phyloP scores from a whole-genome alignment of 2,888 invertebrate genomes.

The Aphodius granarius region DNA sequence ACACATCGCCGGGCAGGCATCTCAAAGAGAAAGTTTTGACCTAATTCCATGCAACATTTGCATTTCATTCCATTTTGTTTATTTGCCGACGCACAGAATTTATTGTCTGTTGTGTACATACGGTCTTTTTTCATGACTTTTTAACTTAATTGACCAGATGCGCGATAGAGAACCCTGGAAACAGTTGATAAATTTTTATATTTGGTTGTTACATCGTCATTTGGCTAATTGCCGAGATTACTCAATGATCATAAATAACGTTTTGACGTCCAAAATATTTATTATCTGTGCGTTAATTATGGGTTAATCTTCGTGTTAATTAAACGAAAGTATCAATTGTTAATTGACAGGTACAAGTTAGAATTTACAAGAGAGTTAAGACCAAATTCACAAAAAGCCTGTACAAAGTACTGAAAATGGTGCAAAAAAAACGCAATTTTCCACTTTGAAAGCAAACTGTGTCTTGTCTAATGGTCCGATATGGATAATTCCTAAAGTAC shows the following conservation, averaged over 20 bases:
- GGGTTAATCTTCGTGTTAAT: no score
- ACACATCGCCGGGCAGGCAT: slow-evolving; percentile 6
- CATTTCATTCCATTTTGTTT: background rate
- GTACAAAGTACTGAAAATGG: no score
- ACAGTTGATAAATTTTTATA: background rate
- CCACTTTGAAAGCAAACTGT: no score
- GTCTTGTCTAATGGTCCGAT: no score
- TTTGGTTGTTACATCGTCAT: background rate
- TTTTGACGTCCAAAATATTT: background rate
- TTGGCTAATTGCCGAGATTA: background rate
- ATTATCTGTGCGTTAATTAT: no score
- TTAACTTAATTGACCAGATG: background rate
- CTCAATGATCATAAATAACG: background rate
- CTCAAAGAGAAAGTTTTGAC: slow-evolving; percentile 26
- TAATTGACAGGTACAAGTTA: no score
- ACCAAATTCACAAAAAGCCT: no score
- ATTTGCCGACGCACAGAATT: background rate
- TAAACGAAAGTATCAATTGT: no score
- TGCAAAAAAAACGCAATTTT: no score
- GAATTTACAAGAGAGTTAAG: no score
- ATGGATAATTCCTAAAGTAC: no score
- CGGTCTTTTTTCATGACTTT: background rate
- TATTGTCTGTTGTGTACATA: background rate
- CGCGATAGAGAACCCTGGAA: no score
- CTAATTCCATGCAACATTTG: slow-evolving; percentile 22